Percentiles rank a stretch among this genome's conserved stretches.
Evolutionary conservation across 2,888 invertebrate species (phyloP).

Genomic region (Cheilosia vernalis): DNA sequence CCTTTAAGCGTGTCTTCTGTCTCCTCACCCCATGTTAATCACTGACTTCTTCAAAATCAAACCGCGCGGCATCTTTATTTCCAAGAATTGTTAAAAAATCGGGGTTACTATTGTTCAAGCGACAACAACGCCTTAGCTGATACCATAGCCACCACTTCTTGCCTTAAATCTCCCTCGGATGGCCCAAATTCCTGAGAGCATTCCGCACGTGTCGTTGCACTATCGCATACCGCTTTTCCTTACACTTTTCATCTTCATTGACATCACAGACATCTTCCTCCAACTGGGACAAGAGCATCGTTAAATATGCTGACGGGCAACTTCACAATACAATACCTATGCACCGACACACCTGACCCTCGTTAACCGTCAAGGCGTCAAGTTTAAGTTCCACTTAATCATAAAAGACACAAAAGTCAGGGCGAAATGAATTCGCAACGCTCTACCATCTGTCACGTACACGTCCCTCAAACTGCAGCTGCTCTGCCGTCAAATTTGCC

Average conservation of each 20-base stretch:
- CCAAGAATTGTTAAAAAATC: too few species aligned
- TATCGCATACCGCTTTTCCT: constrained; percentile 25
- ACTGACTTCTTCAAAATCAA: too few species aligned
- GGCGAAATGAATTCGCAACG: constrained; percentile 14
- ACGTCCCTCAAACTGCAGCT: constrained; percentile 42
- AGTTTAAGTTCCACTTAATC: constrained; percentile 68
- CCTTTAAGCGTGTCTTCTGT: too few species aligned
- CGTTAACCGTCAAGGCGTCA: constrained; percentile 69
- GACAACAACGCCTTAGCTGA: too few species aligned
- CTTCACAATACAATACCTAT: constrained; percentile 19
- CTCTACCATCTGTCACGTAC: constrained; percentile 49
- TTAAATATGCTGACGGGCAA: constrained; percentile 17
- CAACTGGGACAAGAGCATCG: constrained; percentile 65
- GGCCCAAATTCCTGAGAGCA: constrained; percentile 27
- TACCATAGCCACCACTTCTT: too few species aligned
- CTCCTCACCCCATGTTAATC: too few species aligned
- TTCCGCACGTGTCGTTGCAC: constrained; percentile 22
- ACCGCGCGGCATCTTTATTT: too few species aligned
- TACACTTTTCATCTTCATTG: constrained; percentile 1
- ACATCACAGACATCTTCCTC: constrained; percentile 13
- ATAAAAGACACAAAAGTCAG: constrained; percentile 19
- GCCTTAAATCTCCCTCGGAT: too few species aligned
- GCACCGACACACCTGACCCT: constrained; percentile 55
- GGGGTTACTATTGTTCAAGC: too few species aligned
- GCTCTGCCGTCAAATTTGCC: constrained; percentile 52